These are phyloP conservation scores for Chelonoidis abingdonii DNA, from an alignment of 2,113 vertebrate species.

Conservation along the genomic window DNA sequence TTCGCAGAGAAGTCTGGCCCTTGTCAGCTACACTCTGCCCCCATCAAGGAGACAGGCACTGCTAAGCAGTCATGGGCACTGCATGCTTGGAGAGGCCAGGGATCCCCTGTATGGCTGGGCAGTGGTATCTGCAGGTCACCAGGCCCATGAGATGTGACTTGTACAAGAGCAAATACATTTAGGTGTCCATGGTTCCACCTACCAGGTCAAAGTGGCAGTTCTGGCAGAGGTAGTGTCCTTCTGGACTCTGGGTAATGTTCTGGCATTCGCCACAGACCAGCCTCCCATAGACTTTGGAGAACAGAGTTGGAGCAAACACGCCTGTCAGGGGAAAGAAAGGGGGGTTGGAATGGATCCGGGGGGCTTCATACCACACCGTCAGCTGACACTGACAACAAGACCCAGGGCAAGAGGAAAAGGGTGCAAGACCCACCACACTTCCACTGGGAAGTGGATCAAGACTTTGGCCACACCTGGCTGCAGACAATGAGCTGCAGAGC, in stretches of 20 bases:
- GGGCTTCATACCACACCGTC: not conserved
- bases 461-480: not conserved
- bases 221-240: slow-evolving; percentile 83
- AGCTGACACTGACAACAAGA: not conserved
- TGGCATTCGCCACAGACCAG: slow-evolving; percentile 88
- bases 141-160: not conserved
- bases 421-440: too few relatives aligned
- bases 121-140: not conserved
- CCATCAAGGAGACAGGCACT: too few relatives aligned
- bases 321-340: slow-evolving; percentile 67
- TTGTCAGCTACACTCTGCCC: too few relatives aligned
- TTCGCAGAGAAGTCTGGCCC: not conserved
- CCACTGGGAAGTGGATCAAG: not conserved
- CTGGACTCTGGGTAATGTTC: slow-evolving; percentile 77
- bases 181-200: not conserved
- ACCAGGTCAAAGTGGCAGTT: slow-evolving; percentile 89
- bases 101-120: not conserved
- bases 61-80: too few relatives aligned
- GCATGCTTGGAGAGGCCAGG: not conserved
- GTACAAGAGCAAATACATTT: fast-evolving
- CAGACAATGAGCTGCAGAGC: not conserved
- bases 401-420: not conserved
- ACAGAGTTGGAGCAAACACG: slow-evolving; percentile 90
- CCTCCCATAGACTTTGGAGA: slow-evolving; percentile 90
- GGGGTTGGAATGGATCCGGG: not conserved